A percentile compares a stretch with the other conserved stretches of the same genome.
Conservation (phyloP, 1,140 invertebrate genomes). For the Cotesia vestalis region DNA sequence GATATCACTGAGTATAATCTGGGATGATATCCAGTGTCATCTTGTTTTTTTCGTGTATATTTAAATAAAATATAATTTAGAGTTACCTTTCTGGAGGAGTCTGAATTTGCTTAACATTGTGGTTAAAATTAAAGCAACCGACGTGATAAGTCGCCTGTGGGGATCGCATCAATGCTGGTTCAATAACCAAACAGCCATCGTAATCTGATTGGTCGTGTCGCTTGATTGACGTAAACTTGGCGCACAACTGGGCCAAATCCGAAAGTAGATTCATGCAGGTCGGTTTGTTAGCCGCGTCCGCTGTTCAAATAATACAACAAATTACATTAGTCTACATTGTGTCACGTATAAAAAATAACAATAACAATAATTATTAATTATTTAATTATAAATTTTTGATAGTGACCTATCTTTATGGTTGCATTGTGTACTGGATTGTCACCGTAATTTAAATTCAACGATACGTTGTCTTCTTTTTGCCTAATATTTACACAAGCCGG, state of each 20-base stretch:
- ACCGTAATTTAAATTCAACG: constrained; percentile 66
- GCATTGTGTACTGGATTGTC: constrained; percentile 67
- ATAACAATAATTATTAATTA: constrained; percentile 15
- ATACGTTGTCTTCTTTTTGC: constrained; percentile 64
- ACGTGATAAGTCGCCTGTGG: constrained; percentile 64
- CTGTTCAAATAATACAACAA: constrained; percentile 39
- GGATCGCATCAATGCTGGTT: constrained; percentile 65
- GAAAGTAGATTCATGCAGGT: constrained; percentile 68
- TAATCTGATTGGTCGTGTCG: constrained; percentile 49
- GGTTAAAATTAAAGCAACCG: constrained; percentile 67
- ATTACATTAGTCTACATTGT: neutral
- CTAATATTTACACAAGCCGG: constrained; percentile 65
- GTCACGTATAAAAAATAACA: neutral
- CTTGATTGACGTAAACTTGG: constrained; percentile 63
- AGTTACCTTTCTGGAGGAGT: constrained; percentile 28
- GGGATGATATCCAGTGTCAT: no score
- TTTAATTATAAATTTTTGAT: neutral
- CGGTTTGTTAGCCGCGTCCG: constrained; percentile 60
- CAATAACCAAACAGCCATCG: constrained; percentile 65
- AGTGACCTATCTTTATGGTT: constrained; percentile 63
- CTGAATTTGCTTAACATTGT: constrained; percentile 60
- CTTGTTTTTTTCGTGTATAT: neutral
- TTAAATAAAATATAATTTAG: neutral
- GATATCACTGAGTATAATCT: no score
- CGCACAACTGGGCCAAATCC: constrained; percentile 67